Evolutionary conservation across 1,140 invertebrate species (phyloP).

Genomic region (Leptinotarsa defecta): DNA sequence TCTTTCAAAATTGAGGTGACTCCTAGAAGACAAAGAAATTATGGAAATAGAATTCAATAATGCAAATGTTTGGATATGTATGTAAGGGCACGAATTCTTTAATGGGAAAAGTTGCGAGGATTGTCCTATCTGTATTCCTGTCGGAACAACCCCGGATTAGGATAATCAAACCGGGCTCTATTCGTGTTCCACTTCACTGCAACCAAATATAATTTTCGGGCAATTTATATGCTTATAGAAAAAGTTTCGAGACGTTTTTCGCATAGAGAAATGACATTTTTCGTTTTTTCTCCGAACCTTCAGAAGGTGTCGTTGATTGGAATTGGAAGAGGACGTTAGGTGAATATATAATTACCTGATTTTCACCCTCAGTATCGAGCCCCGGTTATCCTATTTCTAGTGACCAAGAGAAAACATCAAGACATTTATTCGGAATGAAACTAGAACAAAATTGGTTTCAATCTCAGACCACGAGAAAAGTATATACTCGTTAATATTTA

Average conservation of each 20-base stretch:
- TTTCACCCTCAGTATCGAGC: too few species aligned
- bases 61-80: slow-evolving; percentile 47
- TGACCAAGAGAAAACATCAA: too few species aligned
- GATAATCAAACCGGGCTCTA: slow-evolving; percentile 44
- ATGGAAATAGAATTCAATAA: slow-evolving; percentile 37
- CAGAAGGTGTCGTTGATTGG: not conserved
- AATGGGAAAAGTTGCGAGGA: slow-evolving; percentile 44
- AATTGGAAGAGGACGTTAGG: not conserved
- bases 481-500: too few species aligned
- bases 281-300: not conserved
- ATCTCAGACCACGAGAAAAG: too few species aligned
- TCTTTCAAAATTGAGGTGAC: not conserved
- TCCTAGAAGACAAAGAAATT: slow-evolving; percentile 3
- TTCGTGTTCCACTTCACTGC: slow-evolving; percentile 38
- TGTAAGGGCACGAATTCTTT: slow-evolving; percentile 46
- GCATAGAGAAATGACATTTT: not conserved
- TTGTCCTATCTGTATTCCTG: slow-evolving; percentile 44
- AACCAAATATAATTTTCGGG: slow-evolving; percentile 39
- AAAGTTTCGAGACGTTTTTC: slow-evolving; percentile 30
- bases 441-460: too few species aligned
- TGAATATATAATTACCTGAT: too few species aligned
- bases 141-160: slow-evolving; percentile 40
- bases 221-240: slow-evolving; percentile 40
- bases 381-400: too few species aligned
- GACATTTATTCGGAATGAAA: too few species aligned